These are phyloP conservation scores for Sturnus vulgaris DNA, from an alignment of 2,113 vertebrate species.

Conservation along the genomic window DNA sequence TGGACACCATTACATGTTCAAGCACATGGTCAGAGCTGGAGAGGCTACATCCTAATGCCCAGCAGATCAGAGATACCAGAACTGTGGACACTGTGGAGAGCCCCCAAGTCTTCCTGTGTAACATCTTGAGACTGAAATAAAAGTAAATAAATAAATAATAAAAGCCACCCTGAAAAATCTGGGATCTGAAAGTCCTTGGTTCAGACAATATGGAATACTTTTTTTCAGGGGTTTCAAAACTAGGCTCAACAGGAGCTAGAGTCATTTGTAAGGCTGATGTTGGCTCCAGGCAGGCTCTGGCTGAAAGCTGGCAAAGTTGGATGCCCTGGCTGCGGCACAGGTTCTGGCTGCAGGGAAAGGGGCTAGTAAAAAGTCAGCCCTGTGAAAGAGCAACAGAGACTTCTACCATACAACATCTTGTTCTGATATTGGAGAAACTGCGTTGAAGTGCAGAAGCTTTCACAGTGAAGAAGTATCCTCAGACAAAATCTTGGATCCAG, in stretches of 20 bases:
- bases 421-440: neutral
- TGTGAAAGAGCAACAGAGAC: neutral
- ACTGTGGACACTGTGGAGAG: neutral
- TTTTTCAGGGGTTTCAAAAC: neutral
- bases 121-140: neutral
- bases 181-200: neutral
- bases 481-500: neutral
- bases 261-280: neutral
- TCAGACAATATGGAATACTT: neutral
- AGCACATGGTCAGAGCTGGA: neutral
- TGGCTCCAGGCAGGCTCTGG: neutral
- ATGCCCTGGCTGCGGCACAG: neutral
- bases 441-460: neutral
- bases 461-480: neutral
- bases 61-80: neutral
- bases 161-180: neutral
- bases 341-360: neutral
- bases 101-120: neutral
- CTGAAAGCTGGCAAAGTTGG: neutral
- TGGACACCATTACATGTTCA: fast-evolving
- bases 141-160: neutral
- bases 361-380: neutral
- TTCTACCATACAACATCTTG: neutral
- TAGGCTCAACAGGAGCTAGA: neutral
- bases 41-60: neutral